Conservation (phyloP, 2,797 vertebrate species). For the Staurois parvus region DNA sequence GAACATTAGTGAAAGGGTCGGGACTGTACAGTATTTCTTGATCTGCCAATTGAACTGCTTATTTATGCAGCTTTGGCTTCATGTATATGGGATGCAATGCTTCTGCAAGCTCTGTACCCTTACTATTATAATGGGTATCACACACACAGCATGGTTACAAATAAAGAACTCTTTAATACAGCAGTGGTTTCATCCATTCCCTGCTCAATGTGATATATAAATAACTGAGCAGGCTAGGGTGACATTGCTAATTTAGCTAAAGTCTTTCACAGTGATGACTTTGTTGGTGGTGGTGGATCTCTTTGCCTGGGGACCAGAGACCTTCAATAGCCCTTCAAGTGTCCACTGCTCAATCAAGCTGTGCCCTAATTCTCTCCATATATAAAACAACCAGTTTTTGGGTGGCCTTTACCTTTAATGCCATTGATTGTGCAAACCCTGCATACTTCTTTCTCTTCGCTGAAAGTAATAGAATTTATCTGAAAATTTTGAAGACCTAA, state of each 20-base stretch:
- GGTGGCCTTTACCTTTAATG: neutral
- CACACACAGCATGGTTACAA: too few relatives aligned
- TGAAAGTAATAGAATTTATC: neutral
- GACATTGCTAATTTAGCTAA: neutral
- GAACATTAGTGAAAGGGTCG: too few relatives aligned
- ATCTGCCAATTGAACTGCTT: too few relatives aligned
- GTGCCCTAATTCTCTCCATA: neutral
- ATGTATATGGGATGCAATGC: too few relatives aligned
- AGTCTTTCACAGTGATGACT: neutral
- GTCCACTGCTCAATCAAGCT: neutral
- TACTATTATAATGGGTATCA: too few relatives aligned
- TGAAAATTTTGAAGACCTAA: neutral
- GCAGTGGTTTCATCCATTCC: too few relatives aligned
- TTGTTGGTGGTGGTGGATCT: neutral
- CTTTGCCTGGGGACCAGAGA: neutral
- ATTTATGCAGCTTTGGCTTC: too few relatives aligned
- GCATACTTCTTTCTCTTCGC: neutral
- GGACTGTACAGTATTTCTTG: too few relatives aligned
- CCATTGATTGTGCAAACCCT: neutral
- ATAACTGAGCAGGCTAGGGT: neutral
- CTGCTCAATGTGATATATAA: too few relatives aligned
- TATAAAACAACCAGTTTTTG: neutral
- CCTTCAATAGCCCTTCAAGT: neutral
- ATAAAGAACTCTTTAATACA: too few relatives aligned
- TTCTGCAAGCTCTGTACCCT: too few relatives aligned